A percentile compares a stretch with the other conserved stretches of the same genome.
These are phyloP conservation scores for Tiliacea citrago DNA, from an alignment of 2,888 invertebrate genomes.

Conservation along the genomic window DNA sequence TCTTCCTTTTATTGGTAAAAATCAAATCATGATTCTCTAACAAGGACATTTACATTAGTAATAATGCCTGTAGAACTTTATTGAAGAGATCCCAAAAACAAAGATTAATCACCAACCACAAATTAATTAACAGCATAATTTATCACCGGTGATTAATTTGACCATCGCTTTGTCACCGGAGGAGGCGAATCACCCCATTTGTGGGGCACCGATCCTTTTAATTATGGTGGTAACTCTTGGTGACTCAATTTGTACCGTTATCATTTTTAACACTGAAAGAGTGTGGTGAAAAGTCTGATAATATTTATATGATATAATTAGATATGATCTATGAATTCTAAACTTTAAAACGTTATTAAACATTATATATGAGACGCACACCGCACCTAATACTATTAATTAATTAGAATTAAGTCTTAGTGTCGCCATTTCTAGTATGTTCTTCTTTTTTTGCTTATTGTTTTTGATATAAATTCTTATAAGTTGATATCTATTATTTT, in stretches of 20 bases:
- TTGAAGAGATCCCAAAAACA: neutral
- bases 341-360: neutral
- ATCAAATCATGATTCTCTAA: neutral
- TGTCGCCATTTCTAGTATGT: no score
- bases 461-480: no score
- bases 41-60: neutral
- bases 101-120: neutral
- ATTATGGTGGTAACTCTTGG: constrained; percentile 19
- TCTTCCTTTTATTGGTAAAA: neutral
- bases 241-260: constrained; percentile 7
- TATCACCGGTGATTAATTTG: constrained; percentile 42
- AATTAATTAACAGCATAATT: constrained; percentile 28
- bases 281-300: neutral
- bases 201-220: constrained; percentile 17
- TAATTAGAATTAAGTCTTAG: no score
- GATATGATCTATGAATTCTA: neutral
- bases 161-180: constrained; percentile 12
- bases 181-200: constrained; percentile 13
- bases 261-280: neutral
- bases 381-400: no score
- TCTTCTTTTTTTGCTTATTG: no score
- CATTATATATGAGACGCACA: no score
- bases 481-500: no score
- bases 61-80: neutral
- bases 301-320: no score